A percentile compares a stretch with the other conserved stretches of the same genome.
Evolutionary conservation across 2,888 invertebrate genomes (phyloP).

Genomic region (Nycteola revayana): DNA sequence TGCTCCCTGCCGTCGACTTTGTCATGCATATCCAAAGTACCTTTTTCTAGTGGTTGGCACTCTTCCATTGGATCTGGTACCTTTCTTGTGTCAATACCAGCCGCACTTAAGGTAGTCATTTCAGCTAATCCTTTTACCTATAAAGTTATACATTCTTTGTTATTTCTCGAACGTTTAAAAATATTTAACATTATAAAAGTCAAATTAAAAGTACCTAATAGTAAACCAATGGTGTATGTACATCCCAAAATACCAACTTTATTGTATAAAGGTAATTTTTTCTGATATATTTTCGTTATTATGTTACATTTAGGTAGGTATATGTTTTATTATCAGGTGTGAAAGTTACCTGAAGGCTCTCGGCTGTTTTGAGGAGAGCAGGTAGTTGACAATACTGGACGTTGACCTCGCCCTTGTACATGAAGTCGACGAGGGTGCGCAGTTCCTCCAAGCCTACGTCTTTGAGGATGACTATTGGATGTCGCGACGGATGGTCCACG

Average conservation of each 20-base stretch:
- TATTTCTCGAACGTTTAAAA: too few species aligned
- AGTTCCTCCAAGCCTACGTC: conserved; percentile 96
- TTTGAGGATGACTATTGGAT: conserved; percentile 96
- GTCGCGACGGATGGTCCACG: conserved; percentile 95
- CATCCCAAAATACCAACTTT: too few species aligned
- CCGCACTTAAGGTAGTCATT: conserved; percentile 92
- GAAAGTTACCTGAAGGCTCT: conserved; percentile 92
- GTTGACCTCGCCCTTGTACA: conserved; percentile 98
- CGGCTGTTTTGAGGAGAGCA: conserved; percentile 94
- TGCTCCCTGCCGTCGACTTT: conserved; percentile 58
- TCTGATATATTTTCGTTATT: too few species aligned
- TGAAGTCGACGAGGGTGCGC: conserved; percentile 96
- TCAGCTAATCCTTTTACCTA: conserved; percentile 94
- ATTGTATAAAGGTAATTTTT: too few species aligned
- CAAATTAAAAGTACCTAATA: too few species aligned
- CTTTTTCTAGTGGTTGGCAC: conserved; percentile 63
- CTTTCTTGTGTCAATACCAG: conserved; percentile 77
- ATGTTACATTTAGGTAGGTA: not conserved
- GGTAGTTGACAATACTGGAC: conserved; percentile 96
- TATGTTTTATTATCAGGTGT: not conserved
- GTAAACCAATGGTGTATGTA: too few species aligned
- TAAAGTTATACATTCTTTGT: too few species aligned
- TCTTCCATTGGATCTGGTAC: conserved; percentile 78
- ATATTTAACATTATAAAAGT: too few species aligned
- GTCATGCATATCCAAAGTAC: conserved; percentile 58